A percentile compares a stretch with the other conserved stretches of the same genome.
phyloP scores from a whole-genome alignment of 2,113 vertebrate species.

The Callionymus lyra region DNA sequence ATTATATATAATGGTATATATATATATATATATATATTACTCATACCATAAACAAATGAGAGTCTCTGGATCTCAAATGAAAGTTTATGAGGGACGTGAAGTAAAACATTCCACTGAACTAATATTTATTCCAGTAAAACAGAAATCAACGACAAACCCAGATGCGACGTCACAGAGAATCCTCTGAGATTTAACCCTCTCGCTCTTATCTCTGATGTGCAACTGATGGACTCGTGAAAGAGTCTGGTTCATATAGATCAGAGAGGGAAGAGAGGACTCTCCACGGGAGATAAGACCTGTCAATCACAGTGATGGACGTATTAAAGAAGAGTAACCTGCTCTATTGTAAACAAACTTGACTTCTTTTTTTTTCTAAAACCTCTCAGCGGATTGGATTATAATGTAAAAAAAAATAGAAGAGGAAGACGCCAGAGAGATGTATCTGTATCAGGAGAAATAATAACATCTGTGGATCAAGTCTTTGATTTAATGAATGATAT shows the following conservation, averaged over 20 bases:
- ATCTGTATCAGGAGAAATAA: no score
- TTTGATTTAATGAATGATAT: no score
- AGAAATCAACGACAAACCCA: conserved; percentile 32
- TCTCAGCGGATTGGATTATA: conserved; percentile 17
- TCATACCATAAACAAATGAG: no score
- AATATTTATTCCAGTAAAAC: no score
- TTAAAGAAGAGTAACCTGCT: conserved; percentile 38
- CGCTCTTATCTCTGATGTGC: conserved; percentile 53
- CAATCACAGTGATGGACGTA: conserved; percentile 57
- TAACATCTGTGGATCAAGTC: not conserved
- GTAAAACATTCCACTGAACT: no score
- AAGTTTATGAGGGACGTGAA: no score
- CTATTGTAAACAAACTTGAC: conserved; percentile 29
- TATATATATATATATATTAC: no score
- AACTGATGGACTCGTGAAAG: conserved; percentile 57
- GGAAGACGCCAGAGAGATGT: not conserved
- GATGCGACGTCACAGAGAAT: conserved; percentile 18
- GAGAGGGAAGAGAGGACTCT: conserved; percentile 20
- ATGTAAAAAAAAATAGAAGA: conserved; percentile 26
- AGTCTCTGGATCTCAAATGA: no score
- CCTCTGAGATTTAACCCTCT: conserved; percentile 14
- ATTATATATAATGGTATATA: no score
- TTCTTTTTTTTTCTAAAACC: conserved; percentile 16
- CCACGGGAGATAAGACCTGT: conserved; percentile 55
- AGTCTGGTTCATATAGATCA: conserved; percentile 38